Evolutionary conservation across 2,113 vertebrate genomes (phyloP), one percentile per base, ranked within the genome.

Genomic region (Triplophysa siluroides): DNA sequence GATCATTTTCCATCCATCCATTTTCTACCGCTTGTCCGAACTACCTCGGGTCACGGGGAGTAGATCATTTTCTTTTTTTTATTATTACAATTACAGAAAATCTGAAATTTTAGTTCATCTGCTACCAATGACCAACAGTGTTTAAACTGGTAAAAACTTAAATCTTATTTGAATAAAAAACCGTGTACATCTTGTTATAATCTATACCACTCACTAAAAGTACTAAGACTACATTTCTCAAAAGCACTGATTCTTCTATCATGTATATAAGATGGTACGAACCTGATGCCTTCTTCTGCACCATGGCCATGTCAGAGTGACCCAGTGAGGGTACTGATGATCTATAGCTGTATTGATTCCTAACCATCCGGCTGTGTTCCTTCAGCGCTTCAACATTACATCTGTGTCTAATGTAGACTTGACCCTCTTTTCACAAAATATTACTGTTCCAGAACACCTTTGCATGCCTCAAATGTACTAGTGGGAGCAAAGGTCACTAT

Each of bases 401-500:
- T 85, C 71, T 73, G 78, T 62, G 67, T n/a, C 77, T 45, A 66
- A 60, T 4, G 66, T 64, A 6, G 23, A 11, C 79, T 74, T 12
- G 21, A 38, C 8, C 62, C 38, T 63, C 60, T 33, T 60, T 50
- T 61, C 75, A 82, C 73, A 83, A 21, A 13, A 8, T 33, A 45
- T 24, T 52, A 74, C 62, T 78, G 19, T 76, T 69, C 63, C 43
- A 56, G 43, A 83, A 62, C 79, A 71, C 87, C 87, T 90, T 91
- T 88, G 54, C 86, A 83, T 87, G 83, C 88, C 86, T 91, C 83
- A 93, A 92, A 89, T 92, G 91, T 90, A 90, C 84, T 92, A 89
- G 89, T 86, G 84, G 88, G 95, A 93, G 79, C 94, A 97, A 96
- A 95, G 97, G 96, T 98, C 94, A 87, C 82, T 54, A 67, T 72